phyloP scores from a whole-genome alignment of 1,140 invertebrate genomes.

The Maniola jurtina region DNA sequence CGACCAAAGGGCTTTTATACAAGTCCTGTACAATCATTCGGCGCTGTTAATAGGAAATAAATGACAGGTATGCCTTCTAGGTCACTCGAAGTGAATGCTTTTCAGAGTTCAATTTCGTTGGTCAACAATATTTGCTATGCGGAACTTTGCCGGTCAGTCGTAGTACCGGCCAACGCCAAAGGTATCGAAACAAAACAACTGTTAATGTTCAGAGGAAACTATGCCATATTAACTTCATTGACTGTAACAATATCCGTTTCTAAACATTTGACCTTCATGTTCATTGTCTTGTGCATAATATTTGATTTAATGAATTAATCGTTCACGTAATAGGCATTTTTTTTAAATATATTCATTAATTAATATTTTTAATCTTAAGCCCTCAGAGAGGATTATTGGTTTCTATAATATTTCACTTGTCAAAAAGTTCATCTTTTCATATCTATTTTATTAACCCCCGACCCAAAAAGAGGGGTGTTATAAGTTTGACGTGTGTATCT shows the following conservation, averaged over 20 bases:
- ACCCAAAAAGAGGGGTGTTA: too few species aligned
- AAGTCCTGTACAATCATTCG: slow-evolving; percentile 56
- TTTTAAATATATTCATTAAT: too few species aligned
- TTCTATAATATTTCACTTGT: too few species aligned
- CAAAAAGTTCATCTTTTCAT: too few species aligned
- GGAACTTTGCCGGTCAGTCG: slow-evolving; percentile 46
- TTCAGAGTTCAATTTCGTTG: slow-evolving; percentile 65
- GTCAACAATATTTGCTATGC: slow-evolving; percentile 50
- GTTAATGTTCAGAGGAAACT: slow-evolving; percentile 32
- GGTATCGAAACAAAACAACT: slow-evolving; percentile 24
- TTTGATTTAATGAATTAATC: not conserved
- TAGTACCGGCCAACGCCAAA: slow-evolving; percentile 34
- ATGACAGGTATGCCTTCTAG: slow-evolving; percentile 59
- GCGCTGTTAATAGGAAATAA: slow-evolving; percentile 73
- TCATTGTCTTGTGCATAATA: slow-evolving; percentile 7
- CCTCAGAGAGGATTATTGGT: too few species aligned
- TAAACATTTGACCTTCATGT: slow-evolving; percentile 29
- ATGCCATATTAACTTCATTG: slow-evolving; percentile 25
- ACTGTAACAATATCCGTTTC: slow-evolving; percentile 33
- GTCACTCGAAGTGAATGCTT: slow-evolving; percentile 61
- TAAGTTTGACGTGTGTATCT: too few species aligned
- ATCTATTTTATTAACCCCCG: too few species aligned
- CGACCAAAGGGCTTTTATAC: slow-evolving; percentile 61
- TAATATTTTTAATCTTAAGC: too few species aligned
- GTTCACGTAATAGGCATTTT: not conserved